These are phyloP conservation scores for Chrysopilus asiliformis DNA, from an alignment of 2,888 invertebrate species.

Conservation along the genomic window DNA sequence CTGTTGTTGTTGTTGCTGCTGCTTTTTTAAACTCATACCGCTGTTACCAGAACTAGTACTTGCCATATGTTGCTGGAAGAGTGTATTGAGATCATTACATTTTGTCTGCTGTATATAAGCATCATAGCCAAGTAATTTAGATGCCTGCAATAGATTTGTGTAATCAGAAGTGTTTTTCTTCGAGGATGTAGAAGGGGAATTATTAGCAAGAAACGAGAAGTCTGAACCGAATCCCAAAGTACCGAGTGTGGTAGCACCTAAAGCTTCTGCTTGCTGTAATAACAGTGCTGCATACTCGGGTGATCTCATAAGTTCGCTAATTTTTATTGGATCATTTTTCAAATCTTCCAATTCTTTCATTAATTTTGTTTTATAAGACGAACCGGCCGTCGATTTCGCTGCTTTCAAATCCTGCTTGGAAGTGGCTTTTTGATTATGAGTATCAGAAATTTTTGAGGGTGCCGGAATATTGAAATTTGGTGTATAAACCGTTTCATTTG, in stretches of 20 bases:
- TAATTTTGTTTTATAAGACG: constrained; percentile 33
- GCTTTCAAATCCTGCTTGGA: constrained; percentile 7
- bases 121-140: constrained; percentile 33
- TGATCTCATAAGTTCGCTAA: constrained; percentile 34
- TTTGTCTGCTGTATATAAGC: constrained; percentile 34
- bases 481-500: constrained; percentile 4
- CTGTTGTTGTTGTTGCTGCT: constrained; percentile 23
- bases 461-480: constrained; percentile 6
- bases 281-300: constrained; percentile 35
- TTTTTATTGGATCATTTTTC: constrained; percentile 34
- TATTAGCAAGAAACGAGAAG: constrained; percentile 28
- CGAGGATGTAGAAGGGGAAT: neutral
- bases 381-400: constrained; percentile 12
- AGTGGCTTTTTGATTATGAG: constrained; percentile 5
- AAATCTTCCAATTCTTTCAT: constrained; percentile 35
- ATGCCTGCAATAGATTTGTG: constrained; percentile 32
- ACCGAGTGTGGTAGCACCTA: constrained; percentile 33
- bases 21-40: constrained; percentile 1
- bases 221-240: constrained; percentile 32
- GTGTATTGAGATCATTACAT: constrained; percentile 21
- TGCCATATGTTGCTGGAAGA: constrained; percentile 18
- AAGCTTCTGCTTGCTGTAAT: constrained; percentile 34
- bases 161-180: constrained; percentile 26
- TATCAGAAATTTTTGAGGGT: constrained; percentile 15
- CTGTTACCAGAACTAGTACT: too few relatives aligned